A percentile compares a stretch with the other conserved stretches of the same genome.
Conservation (phyloP, 2,113 vertebrate species). For the Microcebus griseorufus region DNA sequence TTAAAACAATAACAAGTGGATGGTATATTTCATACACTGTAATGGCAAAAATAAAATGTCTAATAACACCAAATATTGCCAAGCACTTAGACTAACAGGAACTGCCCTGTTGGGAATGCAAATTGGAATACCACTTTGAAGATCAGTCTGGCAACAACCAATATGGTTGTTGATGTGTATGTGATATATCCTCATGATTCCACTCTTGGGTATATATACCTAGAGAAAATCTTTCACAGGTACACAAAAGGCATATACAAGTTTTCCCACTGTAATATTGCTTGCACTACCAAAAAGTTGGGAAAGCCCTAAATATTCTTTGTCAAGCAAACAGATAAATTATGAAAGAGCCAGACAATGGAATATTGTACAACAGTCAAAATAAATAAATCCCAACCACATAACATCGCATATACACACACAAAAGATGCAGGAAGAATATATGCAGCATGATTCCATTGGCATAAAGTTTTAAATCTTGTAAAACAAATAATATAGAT, state of each 20-base stretch:
- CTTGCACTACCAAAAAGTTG: not conserved
- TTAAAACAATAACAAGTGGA: not conserved
- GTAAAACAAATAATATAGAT: not conserved
- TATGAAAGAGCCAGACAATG: not conserved
- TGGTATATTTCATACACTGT: not conserved
- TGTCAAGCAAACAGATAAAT: not conserved
- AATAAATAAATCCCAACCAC: not conserved
- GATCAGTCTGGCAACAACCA: not conserved
- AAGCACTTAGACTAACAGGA: not conserved
- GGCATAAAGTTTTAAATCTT: conserved; percentile 2
- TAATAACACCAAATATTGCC: not conserved
- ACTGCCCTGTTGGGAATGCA: not conserved
- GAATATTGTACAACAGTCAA: not conserved
- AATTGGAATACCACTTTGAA: not conserved
- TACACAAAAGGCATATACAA: not conserved
- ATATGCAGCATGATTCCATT: not conserved
- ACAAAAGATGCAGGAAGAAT: not conserved
- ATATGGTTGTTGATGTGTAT: not conserved
- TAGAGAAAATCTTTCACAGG: not conserved
- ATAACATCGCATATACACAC: not conserved
- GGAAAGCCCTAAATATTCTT: not conserved
- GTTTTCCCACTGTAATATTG: not conserved
- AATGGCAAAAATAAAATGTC: not conserved
- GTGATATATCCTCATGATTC: not conserved
- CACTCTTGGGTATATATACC: not conserved